Conservation (phyloP, 2,113 vertebrate species). For the Pollachius pollachius region DNA sequence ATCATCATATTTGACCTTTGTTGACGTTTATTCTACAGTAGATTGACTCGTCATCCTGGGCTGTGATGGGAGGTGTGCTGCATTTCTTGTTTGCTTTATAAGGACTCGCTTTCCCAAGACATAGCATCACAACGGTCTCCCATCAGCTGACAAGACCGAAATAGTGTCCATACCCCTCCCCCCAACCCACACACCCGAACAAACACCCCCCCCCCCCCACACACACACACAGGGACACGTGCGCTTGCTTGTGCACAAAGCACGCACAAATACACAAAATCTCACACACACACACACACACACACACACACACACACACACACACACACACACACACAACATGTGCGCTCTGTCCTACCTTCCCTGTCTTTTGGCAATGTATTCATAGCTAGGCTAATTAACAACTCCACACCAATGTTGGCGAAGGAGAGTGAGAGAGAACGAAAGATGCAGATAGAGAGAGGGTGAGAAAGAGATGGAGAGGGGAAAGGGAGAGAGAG, state of each 20-base stretch:
- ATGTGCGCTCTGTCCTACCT: conserved; percentile 8
- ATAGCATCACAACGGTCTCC: too few species aligned
- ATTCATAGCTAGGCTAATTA: conserved; percentile 69
- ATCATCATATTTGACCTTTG: too few species aligned
- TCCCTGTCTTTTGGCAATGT: conserved; percentile 47
- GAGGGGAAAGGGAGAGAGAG: neutral
- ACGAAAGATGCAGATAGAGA: neutral
- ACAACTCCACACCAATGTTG: conserved; percentile 46
- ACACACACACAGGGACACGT: neutral
- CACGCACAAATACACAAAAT: neutral
- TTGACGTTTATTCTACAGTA: too few species aligned
- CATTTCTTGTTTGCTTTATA: too few species aligned
- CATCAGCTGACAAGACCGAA: conserved; percentile 58
- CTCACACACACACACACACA: neutral
- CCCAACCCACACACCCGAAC: conserved; percentile 1
- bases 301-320: conserved; percentile 4
- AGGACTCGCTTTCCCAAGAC: too few species aligned
- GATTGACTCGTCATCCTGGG: too few species aligned
- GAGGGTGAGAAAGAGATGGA: neutral
- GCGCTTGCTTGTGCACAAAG: neutral
- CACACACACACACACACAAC: neutral
- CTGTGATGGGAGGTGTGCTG: too few species aligned
- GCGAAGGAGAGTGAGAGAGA: conserved; percentile 16
- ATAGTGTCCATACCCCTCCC: conserved; percentile 38
- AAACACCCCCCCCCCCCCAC: neutral